Evolutionary conservation across 2,888 invertebrate species (phyloP), one percentile per base, ranked within the genome.

Genomic region (Dorcus parallelipipedus): DNA sequence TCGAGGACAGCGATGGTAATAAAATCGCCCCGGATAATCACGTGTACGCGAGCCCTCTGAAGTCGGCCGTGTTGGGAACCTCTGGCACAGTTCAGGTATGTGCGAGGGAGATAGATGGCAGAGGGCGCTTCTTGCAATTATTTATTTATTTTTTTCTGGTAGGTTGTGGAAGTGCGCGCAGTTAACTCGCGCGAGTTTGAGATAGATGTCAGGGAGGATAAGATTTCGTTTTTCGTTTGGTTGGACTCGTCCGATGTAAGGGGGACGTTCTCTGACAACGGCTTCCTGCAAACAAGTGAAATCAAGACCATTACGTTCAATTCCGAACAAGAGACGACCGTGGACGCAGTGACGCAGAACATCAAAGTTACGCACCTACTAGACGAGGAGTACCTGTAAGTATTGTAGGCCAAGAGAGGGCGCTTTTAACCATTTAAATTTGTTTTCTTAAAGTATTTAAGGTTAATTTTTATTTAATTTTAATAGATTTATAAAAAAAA

Each of bases 221-320:
- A 80, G 2, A 78, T 88, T 39, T 84, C 88, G 0, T 77, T 87
- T 6, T 91, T 90, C 74, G 83, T 90, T 1, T 90, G 89, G 88
- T 73, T 90, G 20, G 87, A 89, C 62, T 73, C 83, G 0, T 76
- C 73, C 2, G 72, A 75, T 3, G 71, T 80, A 42, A 73, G 70
- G 9, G 93, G 93, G 1, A 79, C 77, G 58, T 93, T 93, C 74
- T 86, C 86, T 1, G 87, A 90, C 65, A 93, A 94, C 76, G 93
- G 93, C 0, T 87, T 93, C 60, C 45, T 75, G 17, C 72, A 69
- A 68, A 62, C 74, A 23, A 65, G 60, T 33, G 42, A 62, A 20
- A 60, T 39, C 2, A 74, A 69, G 63, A 68, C 49, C 9, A 63
- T 76, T 3, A 62, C 63, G 17, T 76, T 77, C 59, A 57, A 60